Evolutionary conservation across 2,888 invertebrate species (phyloP), one percentile per base, ranked within the genome.

Genomic region (Phengaris arion): DNA sequence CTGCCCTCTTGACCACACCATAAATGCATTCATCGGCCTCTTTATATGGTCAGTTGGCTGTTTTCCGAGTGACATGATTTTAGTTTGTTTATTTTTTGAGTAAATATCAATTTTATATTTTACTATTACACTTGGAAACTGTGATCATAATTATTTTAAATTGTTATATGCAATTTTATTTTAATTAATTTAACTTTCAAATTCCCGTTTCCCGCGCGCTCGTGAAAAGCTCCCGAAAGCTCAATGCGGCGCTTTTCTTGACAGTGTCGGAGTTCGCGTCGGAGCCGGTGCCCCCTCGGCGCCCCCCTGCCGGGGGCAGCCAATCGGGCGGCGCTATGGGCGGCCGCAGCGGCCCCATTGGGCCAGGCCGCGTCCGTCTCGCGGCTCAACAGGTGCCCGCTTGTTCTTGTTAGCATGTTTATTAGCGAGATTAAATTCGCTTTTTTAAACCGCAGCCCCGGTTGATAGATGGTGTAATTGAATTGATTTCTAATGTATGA

Each of bases 11-110:
- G 97, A 97, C 98, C 98, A 98, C 79, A 98, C 98, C 98, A 98
- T 98, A 89, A 98, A 98, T 5, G 98, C 98, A 88, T 98, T 98
- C 98, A 98, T 98, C 0, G 98, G 98, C 81, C 98, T 94, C 89
- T 99, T 99, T 82, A 99, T 98, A 87, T 98, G 98, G 87, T 96
- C 96, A 81, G 94, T 85, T 22, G 88, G 89, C 76, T 87, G 92
- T 81, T 93, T 93, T 6, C 88, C 91, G 79, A 93, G 83, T 74
- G 93, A 93, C 93, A 93, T 93, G 77, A 80, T 76, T 79, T 76
- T 9, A 72, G 52, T 64, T 74, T 76, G 15, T 74, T 74, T 54
- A 45, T 46, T 76, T 70, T 77, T 48, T 6, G 57, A 59, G 75
- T 45, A 72, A 70, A 57, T 35, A 13, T 13, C 5, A 13, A n/a